Evolutionary conservation across 2,797 vertebrate species (phyloP), one percentile per base, ranked within the genome.

Genomic region (Diplodus sargus): DNA sequence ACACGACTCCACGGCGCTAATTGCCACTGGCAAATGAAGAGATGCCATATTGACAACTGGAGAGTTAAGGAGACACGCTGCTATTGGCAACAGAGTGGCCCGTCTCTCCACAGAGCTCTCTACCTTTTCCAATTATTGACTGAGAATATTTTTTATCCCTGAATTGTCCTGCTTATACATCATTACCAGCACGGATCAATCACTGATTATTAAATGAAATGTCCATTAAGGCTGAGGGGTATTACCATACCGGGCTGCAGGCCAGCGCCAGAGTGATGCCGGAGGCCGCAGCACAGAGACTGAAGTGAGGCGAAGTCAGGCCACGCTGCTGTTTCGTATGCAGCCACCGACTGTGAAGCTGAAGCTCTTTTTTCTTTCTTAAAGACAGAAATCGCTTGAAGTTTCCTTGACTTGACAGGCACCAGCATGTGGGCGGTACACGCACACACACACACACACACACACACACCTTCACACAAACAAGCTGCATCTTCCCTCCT

Each of bases 151-250:
- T 28, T 78, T 82, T 76, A 69, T 86, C 83, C 72, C 74, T 49
- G 60, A 80, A 84, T 88, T 87, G 76, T 85, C 58, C 84, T 85
- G 82, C 90, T 91, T 91, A 91, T 92, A 90, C 87, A 93, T 91
- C 87, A 94, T 94, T 92, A 93, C 78, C 89, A 87, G 78, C 78
- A 87, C 69, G 75, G 75, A 93, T 94, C 93, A 92, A 94, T 94
- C 91, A 88, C 87, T 87, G 91, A 92, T 94, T 93, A 93, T 93
- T 93, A 92, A 93, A 93, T 93, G 83, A 94, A 92, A 91, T 84
- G 89, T 92, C 91, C 88, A 90, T 94, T 93, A 92, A 81, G 87
- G 64, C 71, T 73, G 84, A 84, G 72, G 82, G 83, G 82, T 73
- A 92, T 92, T 93, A 91, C 87, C 90, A 92, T 92, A 90, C 90